Conservation (phyloP, 2,797 vertebrate genomes). For the Artibeus jamaicensis region DNA sequence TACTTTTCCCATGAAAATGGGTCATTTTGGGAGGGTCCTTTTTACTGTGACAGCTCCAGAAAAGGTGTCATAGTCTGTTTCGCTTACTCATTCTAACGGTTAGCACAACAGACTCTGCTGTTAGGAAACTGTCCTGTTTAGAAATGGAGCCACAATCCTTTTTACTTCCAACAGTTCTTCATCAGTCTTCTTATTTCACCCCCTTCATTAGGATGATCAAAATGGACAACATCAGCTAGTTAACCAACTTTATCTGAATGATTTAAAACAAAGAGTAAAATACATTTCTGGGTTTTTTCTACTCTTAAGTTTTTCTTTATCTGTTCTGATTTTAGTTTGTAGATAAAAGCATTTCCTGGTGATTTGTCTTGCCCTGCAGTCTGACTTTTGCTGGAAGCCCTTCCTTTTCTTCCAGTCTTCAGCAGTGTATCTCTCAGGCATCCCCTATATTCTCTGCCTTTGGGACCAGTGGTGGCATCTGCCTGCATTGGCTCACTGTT, state of each 20-base stretch:
- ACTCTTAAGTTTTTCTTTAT: neutral
- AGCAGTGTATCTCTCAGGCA: neutral
- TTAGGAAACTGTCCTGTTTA: neutral
- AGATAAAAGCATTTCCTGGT: slow-evolving; percentile 4
- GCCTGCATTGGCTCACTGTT: neutral
- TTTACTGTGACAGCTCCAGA: neutral
- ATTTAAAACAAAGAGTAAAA: neutral
- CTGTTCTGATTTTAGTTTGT: neutral
- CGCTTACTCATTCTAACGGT: neutral
- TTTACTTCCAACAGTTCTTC: neutral
- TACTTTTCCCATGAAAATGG: neutral
- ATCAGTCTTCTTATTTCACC: neutral
- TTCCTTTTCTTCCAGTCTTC: neutral
- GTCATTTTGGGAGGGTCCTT: neutral
- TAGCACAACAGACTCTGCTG: neutral
- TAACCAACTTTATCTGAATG: neutral
- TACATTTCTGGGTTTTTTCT: neutral
- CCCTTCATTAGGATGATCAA: neutral
- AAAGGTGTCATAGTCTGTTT: neutral
- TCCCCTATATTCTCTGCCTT: neutral
- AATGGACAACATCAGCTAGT: neutral
- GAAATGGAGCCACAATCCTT: neutral
- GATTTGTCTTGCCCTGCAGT: neutral
- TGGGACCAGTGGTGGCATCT: neutral
- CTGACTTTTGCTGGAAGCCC: neutral